Conservation (phyloP, 2,113 vertebrate species). For the Lasiurus cinereus region DNA sequence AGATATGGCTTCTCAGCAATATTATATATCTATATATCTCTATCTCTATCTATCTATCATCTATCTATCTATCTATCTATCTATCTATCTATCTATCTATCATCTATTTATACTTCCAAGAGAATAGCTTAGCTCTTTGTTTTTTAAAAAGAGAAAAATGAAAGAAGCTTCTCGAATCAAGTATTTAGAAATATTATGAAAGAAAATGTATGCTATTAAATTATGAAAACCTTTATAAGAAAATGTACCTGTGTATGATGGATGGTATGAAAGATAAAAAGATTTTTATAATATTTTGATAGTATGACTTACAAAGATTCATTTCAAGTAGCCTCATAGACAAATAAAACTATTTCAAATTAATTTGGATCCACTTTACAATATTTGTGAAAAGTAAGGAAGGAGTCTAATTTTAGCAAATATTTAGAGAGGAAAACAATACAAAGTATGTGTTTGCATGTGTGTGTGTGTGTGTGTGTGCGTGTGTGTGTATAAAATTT, state of each 20-base stretch:
- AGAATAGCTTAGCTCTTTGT: neutral
- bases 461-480: neutral
- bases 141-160: neutral
- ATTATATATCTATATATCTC: too few species aligned
- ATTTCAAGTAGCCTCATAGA: slow-evolving; percentile 71
- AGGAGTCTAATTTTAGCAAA: slow-evolving; percentile 87
- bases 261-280: slow-evolving; percentile 59
- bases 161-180: slow-evolving; percentile 6
- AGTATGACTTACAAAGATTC: slow-evolving; percentile 66
- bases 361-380: slow-evolving; percentile 84
- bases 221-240: slow-evolving; percentile 16
- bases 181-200: neutral
- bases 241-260: neutral
- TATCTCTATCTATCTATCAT: too few species aligned
- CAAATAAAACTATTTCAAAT: slow-evolving; percentile 78
- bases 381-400: slow-evolving; percentile 80
- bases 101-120: neutral
- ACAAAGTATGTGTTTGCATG: slow-evolving; percentile 79
- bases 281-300: slow-evolving; percentile 70
- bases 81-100: neutral
- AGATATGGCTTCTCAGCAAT: neutral
- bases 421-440: slow-evolving; percentile 90
- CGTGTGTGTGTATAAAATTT: slow-evolving; percentile 74
- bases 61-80: too few species aligned
- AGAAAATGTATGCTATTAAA: slow-evolving; percentile 9